Percentiles rank a stretch among this genome's conserved stretches.
phyloP scores from a whole-genome alignment of 2,113 vertebrate species.

The Upupa epops region DNA sequence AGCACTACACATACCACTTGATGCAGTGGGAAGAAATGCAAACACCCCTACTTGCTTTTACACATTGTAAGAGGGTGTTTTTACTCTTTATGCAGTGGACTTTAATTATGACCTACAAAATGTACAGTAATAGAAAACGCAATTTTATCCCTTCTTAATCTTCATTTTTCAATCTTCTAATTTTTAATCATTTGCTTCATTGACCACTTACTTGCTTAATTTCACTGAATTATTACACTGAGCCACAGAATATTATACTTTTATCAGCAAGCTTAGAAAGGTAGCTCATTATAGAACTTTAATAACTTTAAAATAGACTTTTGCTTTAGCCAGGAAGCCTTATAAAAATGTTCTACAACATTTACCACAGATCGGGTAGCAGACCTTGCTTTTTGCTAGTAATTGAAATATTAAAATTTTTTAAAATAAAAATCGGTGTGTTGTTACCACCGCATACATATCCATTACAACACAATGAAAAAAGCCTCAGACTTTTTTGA shows the following conservation, averaged over 20 bases:
- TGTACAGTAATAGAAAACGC: conserved; percentile 34
- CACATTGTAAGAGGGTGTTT: not conserved
- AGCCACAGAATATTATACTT: conserved; percentile 53
- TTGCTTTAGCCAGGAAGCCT: conserved; percentile 22
- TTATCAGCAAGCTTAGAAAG: conserved; percentile 25
- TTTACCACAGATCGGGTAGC: not conserved
- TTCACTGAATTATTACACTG: conserved; percentile 66
- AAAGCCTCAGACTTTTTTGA: too few relatives aligned
- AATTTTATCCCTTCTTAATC: conserved; percentile 56
- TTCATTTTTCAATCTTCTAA: conserved; percentile 64
- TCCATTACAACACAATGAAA: not conserved
- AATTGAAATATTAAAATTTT: not conserved
- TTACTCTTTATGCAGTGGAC: not conserved
- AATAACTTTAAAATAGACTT: conserved; percentile 67
- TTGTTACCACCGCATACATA: not conserved
- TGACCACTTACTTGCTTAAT: conserved; percentile 72
- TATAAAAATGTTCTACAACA: conserved; percentile 50
- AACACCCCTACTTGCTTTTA: not conserved
- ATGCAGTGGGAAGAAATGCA: not conserved
- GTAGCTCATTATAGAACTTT: conserved; percentile 55
- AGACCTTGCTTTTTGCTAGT: not conserved
- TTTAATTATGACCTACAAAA: conserved; percentile 50
- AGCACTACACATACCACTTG: not conserved
- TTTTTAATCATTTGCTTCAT: conserved; percentile 76
- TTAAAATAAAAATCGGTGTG: not conserved